These are phyloP conservation scores for Ariopsis seemanni DNA, from an alignment of 2,113 vertebrate genomes.

Conservation along the genomic window DNA sequence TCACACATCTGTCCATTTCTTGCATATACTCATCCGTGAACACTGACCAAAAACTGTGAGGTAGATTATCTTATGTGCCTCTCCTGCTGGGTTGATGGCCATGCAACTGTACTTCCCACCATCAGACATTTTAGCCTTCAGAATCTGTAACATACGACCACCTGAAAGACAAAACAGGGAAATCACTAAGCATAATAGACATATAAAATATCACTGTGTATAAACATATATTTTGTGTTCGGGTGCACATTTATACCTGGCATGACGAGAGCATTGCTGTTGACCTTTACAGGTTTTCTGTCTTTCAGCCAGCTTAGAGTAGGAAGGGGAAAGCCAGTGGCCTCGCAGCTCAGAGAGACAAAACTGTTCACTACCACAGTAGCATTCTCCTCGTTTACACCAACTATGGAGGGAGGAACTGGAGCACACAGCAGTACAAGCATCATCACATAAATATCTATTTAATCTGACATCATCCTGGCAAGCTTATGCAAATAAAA, in stretches of 20 bases:
- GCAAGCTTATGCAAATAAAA: not conserved
- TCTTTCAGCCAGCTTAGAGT: conserved; percentile 90
- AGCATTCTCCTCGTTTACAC: conserved; percentile 80
- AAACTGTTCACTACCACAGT: conserved; percentile 92
- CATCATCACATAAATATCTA: not conserved
- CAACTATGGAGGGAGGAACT: conserved; percentile 88
- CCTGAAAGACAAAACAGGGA: conserved; percentile 66
- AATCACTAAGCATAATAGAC: not conserved
- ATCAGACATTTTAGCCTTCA: conserved; percentile 84
- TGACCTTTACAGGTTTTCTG: conserved; percentile 75
- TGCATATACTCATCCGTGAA: not conserved
- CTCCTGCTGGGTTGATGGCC: conserved; percentile 88
- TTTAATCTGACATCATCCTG: not conserved
- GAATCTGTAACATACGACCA: conserved; percentile 87
- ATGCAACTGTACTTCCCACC: conserved; percentile 88
- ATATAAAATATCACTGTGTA: not conserved
- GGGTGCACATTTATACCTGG: conserved; percentile 75
- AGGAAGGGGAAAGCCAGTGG: conserved; percentile 89
- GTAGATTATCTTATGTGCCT: conserved; percentile 83
- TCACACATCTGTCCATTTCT: not conserved
- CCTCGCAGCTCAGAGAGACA: conserved; percentile 88
- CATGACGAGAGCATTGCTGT: conserved; percentile 80
- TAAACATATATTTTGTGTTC: not conserved
- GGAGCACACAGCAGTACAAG: not conserved
- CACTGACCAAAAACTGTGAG: conserved; percentile 89